These are phyloP conservation scores for Latrodectus hesperus DNA, from an alignment of 2,888 invertebrate species.

Conservation along the genomic window DNA sequence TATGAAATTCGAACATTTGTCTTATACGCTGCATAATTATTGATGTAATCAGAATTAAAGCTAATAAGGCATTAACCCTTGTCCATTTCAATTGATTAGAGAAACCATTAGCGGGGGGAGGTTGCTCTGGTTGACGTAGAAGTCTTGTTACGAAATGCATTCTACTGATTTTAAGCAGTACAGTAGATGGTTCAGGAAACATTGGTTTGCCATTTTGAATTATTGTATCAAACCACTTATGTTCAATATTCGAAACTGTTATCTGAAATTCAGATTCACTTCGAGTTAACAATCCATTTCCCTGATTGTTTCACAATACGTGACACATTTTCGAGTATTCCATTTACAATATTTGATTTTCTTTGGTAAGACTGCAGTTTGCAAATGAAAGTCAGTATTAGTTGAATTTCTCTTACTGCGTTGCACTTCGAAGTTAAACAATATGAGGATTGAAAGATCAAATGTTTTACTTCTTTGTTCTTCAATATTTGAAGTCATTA, in stretches of 20 bases:
- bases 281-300: background rate
- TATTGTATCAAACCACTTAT: slow-evolving; percentile 28
- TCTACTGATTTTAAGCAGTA: slow-evolving; percentile 10
- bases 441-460: no score
- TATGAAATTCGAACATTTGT: no score
- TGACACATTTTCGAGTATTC: background rate
- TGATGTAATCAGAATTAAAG: slow-evolving; percentile 41
- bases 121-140: slow-evolving; percentile 45
- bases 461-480: no score
- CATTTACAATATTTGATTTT: background rate
- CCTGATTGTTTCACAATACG: background rate
- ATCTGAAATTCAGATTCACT: slow-evolving; percentile 3
- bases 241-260: slow-evolving; percentile 12
- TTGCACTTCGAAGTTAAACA: no score
- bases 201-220: slow-evolving; percentile 60
- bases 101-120: slow-evolving; percentile 50
- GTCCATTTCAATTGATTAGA: slow-evolving; percentile 46
- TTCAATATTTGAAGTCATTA: no score
- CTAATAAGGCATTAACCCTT: slow-evolving; percentile 48
- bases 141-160: slow-evolving; percentile 43
- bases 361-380: background rate
- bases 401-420: no score
- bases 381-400: no score
- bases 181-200: slow-evolving; percentile 23
- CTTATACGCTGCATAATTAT: slow-evolving; percentile 6